A percentile compares a stretch with the other conserved stretches of the same genome.
These are phyloP conservation scores for Homarus americanus DNA, from an alignment of 1,140 invertebrate species.

Conservation along the genomic window DNA sequence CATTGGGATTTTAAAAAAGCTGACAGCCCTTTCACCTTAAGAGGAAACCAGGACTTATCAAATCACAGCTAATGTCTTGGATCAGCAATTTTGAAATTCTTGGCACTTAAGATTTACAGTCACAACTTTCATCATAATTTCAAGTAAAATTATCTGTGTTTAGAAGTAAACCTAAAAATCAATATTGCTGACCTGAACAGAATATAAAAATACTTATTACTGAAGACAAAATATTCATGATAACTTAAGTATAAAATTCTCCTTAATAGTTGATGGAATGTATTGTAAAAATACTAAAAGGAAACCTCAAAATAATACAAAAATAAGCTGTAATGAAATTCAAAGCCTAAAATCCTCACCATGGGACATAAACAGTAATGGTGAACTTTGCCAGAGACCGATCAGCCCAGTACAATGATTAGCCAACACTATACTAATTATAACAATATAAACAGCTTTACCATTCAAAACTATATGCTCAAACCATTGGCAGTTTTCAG, in stretches of 20 bases:
- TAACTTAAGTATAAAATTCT: slow-evolving; percentile 8
- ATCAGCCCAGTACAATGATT: slow-evolving; percentile 60
- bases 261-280: slow-evolving; percentile 52
- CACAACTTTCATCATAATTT: slow-evolving; percentile 18
- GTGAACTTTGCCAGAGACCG: slow-evolving; percentile 58
- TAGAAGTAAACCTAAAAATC: slow-evolving; percentile 15
- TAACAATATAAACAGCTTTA: slow-evolving; percentile 72
- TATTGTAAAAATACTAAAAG: slow-evolving; percentile 43
- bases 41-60: not conserved
- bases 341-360: slow-evolving; percentile 46
- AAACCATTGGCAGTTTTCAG: slow-evolving; percentile 68
- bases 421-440: slow-evolving; percentile 70
- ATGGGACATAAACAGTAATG: slow-evolving; percentile 64
- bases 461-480: slow-evolving; percentile 67
- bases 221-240: not conserved
- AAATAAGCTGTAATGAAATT: slow-evolving; percentile 57
- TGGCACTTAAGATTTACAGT: slow-evolving; percentile 23
- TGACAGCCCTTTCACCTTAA: slow-evolving; percentile 29
- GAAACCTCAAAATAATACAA: slow-evolving; percentile 50
- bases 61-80: slow-evolving; percentile 49
- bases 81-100: slow-evolving; percentile 49
- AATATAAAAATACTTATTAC: not conserved
- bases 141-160: not conserved
- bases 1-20: slow-evolving; percentile 35
- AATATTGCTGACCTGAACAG: slow-evolving; percentile 37